A percentile compares a stretch with the other conserved stretches of the same genome.
These are phyloP conservation scores for Carabus problematicus DNA, from an alignment of 2,888 invertebrate species.

Conservation along the genomic window DNA sequence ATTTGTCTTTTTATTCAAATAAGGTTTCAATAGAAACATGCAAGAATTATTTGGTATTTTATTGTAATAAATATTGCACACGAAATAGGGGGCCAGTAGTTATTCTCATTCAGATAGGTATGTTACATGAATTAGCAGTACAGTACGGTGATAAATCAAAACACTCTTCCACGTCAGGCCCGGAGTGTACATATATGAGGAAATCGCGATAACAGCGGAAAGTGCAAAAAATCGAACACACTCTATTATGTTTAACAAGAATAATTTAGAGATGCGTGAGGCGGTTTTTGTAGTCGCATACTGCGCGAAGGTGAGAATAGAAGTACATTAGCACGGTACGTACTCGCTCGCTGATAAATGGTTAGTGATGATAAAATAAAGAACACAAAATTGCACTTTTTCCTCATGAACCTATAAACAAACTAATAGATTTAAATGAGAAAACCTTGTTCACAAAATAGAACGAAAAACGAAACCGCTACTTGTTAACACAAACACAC, in stretches of 20 bases:
- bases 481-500: neutral
- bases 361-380: conserved; percentile 32
- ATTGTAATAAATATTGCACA: no score
- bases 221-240: neutral
- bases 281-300: neutral
- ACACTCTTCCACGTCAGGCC: no score
- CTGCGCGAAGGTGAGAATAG: neutral
- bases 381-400: conserved; percentile 38
- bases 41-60: no score
- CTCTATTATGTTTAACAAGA: neutral
- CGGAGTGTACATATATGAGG: neutral
- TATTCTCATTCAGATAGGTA: no score
- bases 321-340: no score
- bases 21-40: no score
- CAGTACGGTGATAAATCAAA: no score
- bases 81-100: no score
- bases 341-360: conserved; percentile 22
- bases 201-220: neutral
- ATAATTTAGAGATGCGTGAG: conserved; percentile 9
- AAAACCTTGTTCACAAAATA: conserved; percentile 30
- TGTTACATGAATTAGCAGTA: no score
- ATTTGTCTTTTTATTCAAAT: no score
- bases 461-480: conserved; percentile 17
- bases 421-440: conserved; percentile 40
- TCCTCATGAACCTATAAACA: conserved; percentile 29